Evolutionary conservation across 2,797 vertebrate species (phyloP).

Genomic region (Anomalospiza imberbis): DNA sequence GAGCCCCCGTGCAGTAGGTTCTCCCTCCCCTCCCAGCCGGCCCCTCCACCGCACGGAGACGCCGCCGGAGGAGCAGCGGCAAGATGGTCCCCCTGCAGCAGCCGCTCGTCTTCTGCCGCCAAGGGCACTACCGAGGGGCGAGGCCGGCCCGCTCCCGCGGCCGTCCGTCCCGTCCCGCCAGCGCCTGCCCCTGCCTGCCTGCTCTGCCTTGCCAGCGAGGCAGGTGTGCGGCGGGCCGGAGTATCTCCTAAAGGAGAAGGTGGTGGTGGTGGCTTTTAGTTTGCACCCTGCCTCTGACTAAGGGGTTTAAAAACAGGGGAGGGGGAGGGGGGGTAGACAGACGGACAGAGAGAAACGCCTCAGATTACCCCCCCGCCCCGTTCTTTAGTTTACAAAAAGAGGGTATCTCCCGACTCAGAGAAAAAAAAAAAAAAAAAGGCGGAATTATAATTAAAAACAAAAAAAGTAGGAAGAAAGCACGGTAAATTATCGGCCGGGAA

Average conservation of each 20-base stretch:
- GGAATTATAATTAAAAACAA: not conserved
- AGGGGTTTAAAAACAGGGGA: not conserved
- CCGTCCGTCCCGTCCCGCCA: not conserved
- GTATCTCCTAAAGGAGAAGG: not conserved
- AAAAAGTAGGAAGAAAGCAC: not conserved
- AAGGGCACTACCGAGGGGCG: constrained; percentile 22
- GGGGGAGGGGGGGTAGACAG: not conserved
- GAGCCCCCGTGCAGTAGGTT: not conserved
- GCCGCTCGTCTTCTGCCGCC: constrained; percentile 48
- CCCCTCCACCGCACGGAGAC: constrained; percentile 2
- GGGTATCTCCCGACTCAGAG: not conserved
- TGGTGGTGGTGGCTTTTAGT: constrained; percentile 12
- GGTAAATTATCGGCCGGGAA: not conserved
- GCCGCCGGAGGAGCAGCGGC: not conserved
- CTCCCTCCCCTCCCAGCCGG: constrained; percentile 38
- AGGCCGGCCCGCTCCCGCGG: constrained; percentile 61
- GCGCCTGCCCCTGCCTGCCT: not conserved
- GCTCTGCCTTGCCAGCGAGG: not conserved
- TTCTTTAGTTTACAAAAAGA: constrained; percentile 32
- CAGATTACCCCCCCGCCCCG: not conserved
- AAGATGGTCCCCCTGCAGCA: constrained; percentile 1
- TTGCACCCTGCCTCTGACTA: constrained; percentile 48
- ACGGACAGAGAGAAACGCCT: constrained; percentile 9
- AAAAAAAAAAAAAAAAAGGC: not conserved
- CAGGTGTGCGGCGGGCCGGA: not conserved